Evolutionary conservation across 2,113 vertebrate species (phyloP).

Genomic region (Vulpes vulpes): DNA sequence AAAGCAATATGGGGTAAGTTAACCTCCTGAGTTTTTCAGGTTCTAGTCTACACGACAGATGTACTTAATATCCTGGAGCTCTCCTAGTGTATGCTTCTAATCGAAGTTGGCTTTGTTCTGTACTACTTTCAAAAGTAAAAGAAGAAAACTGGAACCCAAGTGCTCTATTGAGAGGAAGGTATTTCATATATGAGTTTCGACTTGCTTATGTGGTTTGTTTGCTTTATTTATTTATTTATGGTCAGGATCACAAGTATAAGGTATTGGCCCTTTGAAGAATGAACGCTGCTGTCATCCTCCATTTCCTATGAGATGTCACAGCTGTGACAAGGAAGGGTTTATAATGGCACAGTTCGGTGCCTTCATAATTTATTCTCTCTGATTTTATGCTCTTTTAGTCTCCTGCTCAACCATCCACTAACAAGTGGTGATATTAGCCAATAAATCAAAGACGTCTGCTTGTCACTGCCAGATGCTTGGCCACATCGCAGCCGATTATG

Average conservation of each 20-base stretch:
- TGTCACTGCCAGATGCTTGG: conserved; percentile 95
- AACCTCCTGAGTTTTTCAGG: neutral
- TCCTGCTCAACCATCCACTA: conserved; percentile 93
- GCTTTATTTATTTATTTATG: conserved; percentile 79
- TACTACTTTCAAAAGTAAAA: conserved; percentile 53
- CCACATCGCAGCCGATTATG: conserved; percentile 93
- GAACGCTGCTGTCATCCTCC: conserved; percentile 87
- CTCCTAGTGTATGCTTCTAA: neutral
- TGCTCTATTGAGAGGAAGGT: conserved; percentile 10
- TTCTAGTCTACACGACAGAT: neutral
- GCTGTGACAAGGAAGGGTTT: conserved; percentile 89
- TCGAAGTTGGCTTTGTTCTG: neutral
- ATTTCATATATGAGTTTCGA: conserved; percentile 25
- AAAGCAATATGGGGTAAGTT: neutral
- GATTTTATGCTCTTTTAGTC: conserved; percentile 93
- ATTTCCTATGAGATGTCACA: conserved; percentile 90
- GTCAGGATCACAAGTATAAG: conserved; percentile 80
- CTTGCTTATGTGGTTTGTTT: conserved; percentile 29
- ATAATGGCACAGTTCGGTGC: conserved; percentile 90
- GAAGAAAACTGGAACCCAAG: conserved; percentile 22
- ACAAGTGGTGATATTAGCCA: conserved; percentile 94
- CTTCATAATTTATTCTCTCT: conserved; percentile 94
- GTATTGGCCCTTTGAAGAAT: conserved; percentile 86
- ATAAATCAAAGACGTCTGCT: conserved; percentile 96
- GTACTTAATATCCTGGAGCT: neutral